Conservation (phyloP, 2,888 invertebrate genomes). For the Adelognathus sp. region DNA sequence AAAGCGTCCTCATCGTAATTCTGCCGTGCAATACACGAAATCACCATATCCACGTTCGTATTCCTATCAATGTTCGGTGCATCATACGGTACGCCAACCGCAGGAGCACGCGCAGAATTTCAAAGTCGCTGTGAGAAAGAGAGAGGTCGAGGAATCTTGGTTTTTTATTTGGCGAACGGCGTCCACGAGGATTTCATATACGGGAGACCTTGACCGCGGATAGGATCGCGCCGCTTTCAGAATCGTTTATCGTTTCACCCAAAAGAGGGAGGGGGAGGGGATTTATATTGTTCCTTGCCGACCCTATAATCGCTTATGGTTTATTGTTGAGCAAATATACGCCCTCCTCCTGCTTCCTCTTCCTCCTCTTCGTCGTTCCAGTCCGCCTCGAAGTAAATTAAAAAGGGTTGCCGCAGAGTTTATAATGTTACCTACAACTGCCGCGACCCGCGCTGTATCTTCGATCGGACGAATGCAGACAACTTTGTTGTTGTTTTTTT, state of each 20-base stretch:
- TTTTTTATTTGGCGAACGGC: conserved; percentile 1
- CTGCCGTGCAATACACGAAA: background rate
- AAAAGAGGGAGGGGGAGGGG: no score
- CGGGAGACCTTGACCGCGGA: conserved; percentile 26
- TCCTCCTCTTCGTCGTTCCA: no score
- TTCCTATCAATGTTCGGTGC: background rate
- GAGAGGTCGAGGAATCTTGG: no score
- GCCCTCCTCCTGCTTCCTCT: conserved; percentile 40
- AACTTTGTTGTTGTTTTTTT: no score
- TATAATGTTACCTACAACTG: conserved; percentile 55
- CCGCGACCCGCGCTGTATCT: conserved; percentile 46
- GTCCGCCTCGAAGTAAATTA: conserved; percentile 52
- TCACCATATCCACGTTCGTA: background rate
- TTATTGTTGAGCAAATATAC: conserved; percentile 59
- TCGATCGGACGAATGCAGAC: conserved; percentile 54
- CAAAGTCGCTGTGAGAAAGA: background rate
- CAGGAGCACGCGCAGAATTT: background rate
- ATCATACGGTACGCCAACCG: background rate
- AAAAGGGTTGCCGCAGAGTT: conserved; percentile 65
- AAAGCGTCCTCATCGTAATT: background rate
- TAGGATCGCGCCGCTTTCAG: conserved; percentile 14
- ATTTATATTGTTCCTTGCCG: conserved; percentile 49
- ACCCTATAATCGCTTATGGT: conserved; percentile 56
- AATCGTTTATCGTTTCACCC: conserved; percentile 56
- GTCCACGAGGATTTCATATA: conserved; percentile 36